Evolutionary conservation across 2,888 invertebrate genomes (phyloP).

Genomic region (Merodon equestris): DNA sequence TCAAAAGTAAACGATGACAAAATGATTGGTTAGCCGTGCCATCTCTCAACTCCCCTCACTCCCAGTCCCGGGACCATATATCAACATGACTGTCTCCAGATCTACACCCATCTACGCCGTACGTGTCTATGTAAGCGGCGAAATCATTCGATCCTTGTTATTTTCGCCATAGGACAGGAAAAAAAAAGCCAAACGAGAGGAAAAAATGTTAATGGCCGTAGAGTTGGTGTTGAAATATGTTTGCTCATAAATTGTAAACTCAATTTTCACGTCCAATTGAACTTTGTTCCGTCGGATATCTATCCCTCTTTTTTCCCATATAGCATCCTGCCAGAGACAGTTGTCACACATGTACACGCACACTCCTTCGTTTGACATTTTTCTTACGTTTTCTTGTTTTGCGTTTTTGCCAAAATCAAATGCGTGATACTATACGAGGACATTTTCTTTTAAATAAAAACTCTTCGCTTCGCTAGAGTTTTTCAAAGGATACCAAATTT

Average conservation of each 20-base stretch:
- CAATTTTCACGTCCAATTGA: slow-evolving; percentile 60
- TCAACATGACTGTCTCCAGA: too few species aligned
- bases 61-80: too few species aligned
- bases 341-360: background rate
- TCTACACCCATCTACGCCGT: too few species aligned
- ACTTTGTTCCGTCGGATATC: slow-evolving; percentile 22
- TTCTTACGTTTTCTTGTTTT: slow-evolving; percentile 7
- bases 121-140: slow-evolving; percentile 2
- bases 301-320: slow-evolving; percentile 5
- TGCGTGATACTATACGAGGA: slow-evolving; percentile 25
- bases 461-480: too few species aligned
- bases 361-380: slow-evolving; percentile 21
- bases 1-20: too few species aligned
- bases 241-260: slow-evolving; percentile 55
- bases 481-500: too few species aligned
- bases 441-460: background rate
- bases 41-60: too few species aligned
- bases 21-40: too few species aligned
- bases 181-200: background rate
- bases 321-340: background rate
- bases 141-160: slow-evolving; percentile 35
- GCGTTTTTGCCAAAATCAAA: slow-evolving; percentile 18
- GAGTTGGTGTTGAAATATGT: slow-evolving; percentile 59
- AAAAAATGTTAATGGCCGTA: slow-evolving; percentile 43
- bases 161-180: too few species aligned